Percentiles rank a stretch among this genome's conserved stretches.
phyloP scores from a whole-genome alignment of 2,797 vertebrate genomes.

The Siniperca obscura region DNA sequence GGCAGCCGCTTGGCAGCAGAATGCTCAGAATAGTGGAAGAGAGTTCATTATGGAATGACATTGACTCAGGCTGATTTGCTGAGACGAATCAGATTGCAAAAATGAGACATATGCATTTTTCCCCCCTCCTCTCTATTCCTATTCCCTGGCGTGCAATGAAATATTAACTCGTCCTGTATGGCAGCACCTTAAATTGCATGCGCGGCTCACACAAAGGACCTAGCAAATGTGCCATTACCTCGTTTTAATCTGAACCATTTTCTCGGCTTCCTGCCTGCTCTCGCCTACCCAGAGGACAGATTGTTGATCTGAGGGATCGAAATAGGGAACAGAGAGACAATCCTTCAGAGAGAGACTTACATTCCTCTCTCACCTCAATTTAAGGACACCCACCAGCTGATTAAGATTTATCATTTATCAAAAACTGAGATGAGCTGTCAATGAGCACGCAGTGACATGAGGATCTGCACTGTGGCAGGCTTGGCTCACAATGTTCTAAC shows the following conservation, averaged over 20 bases:
- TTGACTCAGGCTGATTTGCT: constrained; percentile 82
- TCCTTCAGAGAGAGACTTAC: constrained; percentile 56
- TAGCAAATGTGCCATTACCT: constrained; percentile 84
- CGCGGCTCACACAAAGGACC: constrained; percentile 76
- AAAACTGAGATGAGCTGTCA: constrained; percentile 46
- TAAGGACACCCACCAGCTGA: constrained; percentile 55
- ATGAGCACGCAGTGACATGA: constrained; percentile 28
- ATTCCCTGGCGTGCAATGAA: constrained; percentile 78
- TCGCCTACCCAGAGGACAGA: constrained; percentile 72
- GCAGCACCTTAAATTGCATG: constrained; percentile 81
- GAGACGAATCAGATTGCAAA: constrained; percentile 82
- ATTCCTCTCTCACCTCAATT: constrained; percentile 61
- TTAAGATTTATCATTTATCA: constrained; percentile 45
- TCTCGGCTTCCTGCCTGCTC: constrained; percentile 66
- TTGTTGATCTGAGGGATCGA: constrained; percentile 76
- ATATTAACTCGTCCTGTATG: constrained; percentile 83
- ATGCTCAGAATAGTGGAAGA: constrained; percentile 59
- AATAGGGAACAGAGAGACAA: constrained; percentile 64
- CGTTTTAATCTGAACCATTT: constrained; percentile 84
- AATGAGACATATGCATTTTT: constrained; percentile 80
- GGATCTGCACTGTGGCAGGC: constrained; percentile 15
- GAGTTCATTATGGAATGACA: constrained; percentile 82
- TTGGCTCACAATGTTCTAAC: constrained; percentile 20
- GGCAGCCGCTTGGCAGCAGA: constrained; percentile 53
- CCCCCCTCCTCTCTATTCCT: constrained; percentile 57